These are phyloP conservation scores for Phalera bucephala DNA, from an alignment of 2,888 invertebrate genomes.

Conservation along the genomic window DNA sequence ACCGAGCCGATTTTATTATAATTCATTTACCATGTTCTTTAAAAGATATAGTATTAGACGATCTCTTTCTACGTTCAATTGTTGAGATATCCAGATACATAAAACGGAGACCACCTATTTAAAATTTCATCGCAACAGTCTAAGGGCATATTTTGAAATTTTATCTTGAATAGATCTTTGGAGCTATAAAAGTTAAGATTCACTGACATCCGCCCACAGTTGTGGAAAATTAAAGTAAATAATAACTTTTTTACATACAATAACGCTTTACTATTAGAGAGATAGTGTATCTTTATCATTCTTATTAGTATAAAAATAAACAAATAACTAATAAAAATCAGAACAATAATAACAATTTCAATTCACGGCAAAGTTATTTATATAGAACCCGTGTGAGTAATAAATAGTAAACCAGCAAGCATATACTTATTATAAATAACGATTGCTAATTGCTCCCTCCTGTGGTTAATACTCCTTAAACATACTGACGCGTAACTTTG, in stretches of 20 bases:
- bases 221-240: too few species aligned
- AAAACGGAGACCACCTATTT: constrained; percentile 1
- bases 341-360: too few species aligned
- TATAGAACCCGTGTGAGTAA: too few species aligned
- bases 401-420: too few species aligned
- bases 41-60: constrained; percentile 41
- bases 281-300: too few species aligned
- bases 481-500: background rate
- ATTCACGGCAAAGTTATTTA: too few species aligned
- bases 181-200: background rate
- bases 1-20: constrained; percentile 72
- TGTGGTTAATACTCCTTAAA: background rate
- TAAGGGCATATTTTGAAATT: background rate
- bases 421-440: too few species aligned
- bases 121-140: background rate
- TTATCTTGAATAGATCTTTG: background rate
- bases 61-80: constrained; percentile 21
- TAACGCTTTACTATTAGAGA: too few species aligned
- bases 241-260: too few species aligned
- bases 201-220: background rate
- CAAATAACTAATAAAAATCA: too few species aligned
- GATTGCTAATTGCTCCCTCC: too few species aligned
- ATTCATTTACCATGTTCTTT: constrained; percentile 73
- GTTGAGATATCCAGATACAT: constrained; percentile 5
- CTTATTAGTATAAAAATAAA: too few species aligned